Conservation (phyloP, 2,888 invertebrate genomes). For the Urechis unicinctus region DNA sequence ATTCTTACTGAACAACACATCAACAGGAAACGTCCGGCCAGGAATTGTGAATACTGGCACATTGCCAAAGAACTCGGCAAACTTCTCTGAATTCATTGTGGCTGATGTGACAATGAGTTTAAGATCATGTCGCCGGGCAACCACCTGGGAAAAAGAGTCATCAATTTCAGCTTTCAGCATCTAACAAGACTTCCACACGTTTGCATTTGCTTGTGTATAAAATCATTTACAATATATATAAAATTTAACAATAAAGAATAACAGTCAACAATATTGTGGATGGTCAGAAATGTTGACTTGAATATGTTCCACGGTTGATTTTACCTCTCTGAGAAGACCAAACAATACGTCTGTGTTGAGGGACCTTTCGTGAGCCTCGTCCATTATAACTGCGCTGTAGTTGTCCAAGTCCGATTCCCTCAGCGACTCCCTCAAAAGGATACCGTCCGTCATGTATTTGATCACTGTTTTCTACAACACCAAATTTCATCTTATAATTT, state of each 20-base stretch:
- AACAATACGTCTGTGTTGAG: constrained; percentile 97
- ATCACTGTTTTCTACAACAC: constrained; percentile 52
- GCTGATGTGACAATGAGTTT: constrained; percentile 95
- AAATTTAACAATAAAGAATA: neutral
- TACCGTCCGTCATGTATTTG: constrained; percentile 98
- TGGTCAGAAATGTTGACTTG: neutral
- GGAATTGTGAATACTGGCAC: constrained; percentile 95
- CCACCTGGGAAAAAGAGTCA: constrained; percentile 30
- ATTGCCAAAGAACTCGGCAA: constrained; percentile 97
- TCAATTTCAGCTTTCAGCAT: no score
- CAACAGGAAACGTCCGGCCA: constrained; percentile 96
- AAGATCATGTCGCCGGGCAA: constrained; percentile 70
- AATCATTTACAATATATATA: neutral
- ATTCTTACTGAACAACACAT: constrained; percentile 84
- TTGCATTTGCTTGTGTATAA: no score
- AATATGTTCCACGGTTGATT: neutral
- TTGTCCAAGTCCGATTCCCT: constrained; percentile 93
- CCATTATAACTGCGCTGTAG: constrained; percentile 98
- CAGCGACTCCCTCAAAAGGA: constrained; percentile 88
- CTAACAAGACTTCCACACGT: no score
- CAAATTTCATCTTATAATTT: neutral
- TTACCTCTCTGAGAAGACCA: constrained; percentile 83
- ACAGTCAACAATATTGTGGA: neutral
- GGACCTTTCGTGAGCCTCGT: constrained; percentile 98
- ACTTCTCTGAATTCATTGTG: constrained; percentile 98